phyloP scores from a whole-genome alignment of 2,888 invertebrate genomes.

The Drosophila formosana region DNA sequence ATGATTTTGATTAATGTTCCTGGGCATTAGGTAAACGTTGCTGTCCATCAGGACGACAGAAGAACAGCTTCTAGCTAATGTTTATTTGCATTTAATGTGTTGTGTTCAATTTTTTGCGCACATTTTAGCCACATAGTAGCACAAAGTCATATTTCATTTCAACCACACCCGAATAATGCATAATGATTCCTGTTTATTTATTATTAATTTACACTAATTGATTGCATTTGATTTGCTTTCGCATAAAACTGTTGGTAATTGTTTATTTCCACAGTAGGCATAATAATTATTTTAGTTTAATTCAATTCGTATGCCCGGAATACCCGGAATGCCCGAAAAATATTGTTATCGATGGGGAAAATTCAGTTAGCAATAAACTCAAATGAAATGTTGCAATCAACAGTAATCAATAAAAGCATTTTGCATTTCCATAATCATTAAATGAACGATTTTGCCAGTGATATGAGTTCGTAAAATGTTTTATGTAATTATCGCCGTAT shows the following conservation, averaged over 20 bases:
- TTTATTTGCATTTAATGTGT: constrained; percentile 79
- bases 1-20: constrained; percentile 78
- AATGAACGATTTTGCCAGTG: neutral
- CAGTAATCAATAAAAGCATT: neutral
- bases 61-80: constrained; percentile 60
- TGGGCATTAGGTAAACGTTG: constrained; percentile 64
- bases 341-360: constrained; percentile 11
- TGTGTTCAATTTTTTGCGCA: constrained; percentile 66
- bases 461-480: neutral
- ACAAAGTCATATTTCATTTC: constrained; percentile 40
- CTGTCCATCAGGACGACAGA: constrained; percentile 60
- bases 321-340: neutral
- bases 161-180: constrained; percentile 3
- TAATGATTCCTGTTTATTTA: constrained; percentile 36
- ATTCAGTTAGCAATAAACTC: neutral
- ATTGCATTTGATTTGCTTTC: constrained; percentile 37
- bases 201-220: constrained; percentile 56
- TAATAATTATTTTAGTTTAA: constrained; percentile 17
- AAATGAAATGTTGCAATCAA: constrained; percentile 2
- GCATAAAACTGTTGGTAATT: constrained; percentile 3
- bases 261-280: constrained; percentile 20
- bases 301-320: neutral
- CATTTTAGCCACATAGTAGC: constrained; percentile 25
- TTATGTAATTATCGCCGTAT: neutral
- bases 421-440: neutral